These are phyloP conservation scores for Oligia latruncula DNA, from an alignment of 2,888 invertebrate species.

Conservation along the genomic window DNA sequence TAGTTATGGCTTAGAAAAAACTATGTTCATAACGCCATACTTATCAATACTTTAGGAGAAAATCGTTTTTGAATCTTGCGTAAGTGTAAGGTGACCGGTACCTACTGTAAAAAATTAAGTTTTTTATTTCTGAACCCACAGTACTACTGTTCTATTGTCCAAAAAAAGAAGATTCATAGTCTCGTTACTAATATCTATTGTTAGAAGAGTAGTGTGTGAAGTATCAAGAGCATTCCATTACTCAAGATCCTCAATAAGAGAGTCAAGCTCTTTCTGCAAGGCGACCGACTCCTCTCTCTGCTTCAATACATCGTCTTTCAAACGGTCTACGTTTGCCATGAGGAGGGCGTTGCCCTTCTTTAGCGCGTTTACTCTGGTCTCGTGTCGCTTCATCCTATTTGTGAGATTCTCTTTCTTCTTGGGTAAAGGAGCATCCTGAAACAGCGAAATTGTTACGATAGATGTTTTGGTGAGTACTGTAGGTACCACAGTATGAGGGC, in stretches of 20 bases:
- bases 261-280: slow-evolving; percentile 95
- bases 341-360: slow-evolving; percentile 97
- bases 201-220: slow-evolving; percentile 15
- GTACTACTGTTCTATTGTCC: not conserved
- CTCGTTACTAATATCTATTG: slow-evolving; percentile 25
- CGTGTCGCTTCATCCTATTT: slow-evolving; percentile 93
- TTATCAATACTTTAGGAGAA: not conserved
- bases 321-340: slow-evolving; percentile 96
- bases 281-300: slow-evolving; percentile 94
- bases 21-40: not conserved
- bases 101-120: not conserved
- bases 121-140: not conserved
- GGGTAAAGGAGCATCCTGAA: slow-evolving; percentile 92
- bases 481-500: not conserved
- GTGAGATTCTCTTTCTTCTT: slow-evolving; percentile 92
- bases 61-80: not conserved
- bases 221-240: slow-evolving; percentile 76
- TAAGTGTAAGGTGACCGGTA: not conserved
- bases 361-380: slow-evolving; percentile 94
- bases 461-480: not conserved
- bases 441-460: slow-evolving; percentile 21
- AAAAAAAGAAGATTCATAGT: slow-evolving; percentile 13
- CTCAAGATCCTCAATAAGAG: slow-evolving; percentile 95
- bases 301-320: slow-evolving; percentile 96
- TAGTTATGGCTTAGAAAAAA: not conserved